phyloP scores from a whole-genome alignment of 2,797 vertebrate genomes.

The Atherinosoma microstoma region DNA sequence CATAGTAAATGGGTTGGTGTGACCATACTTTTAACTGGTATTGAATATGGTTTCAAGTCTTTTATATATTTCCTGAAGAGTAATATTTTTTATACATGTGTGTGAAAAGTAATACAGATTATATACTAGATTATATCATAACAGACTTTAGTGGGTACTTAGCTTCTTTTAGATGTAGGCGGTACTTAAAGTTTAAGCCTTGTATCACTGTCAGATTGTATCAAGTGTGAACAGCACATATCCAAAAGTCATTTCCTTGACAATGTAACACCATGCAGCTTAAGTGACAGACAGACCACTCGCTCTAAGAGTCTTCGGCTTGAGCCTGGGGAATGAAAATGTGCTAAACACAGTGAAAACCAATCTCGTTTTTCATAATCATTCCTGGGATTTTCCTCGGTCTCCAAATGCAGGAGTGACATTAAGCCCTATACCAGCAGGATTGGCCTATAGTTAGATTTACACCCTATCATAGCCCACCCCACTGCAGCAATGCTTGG shows the following conservation, averaged over 20 bases:
- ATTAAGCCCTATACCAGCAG: conserved; percentile 75
- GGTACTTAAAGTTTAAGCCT: conserved; percentile 49
- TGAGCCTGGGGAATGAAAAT: conserved; percentile 73
- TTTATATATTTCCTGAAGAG: background rate
- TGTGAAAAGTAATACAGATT: background rate
- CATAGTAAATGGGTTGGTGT: too few species aligned
- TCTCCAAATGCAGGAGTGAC: conserved; percentile 77
- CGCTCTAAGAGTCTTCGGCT: conserved; percentile 65
- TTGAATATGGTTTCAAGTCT: too few species aligned
- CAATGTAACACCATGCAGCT: conserved; percentile 66
- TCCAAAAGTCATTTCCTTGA: conserved; percentile 72
- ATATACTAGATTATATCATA: conserved; percentile 2
- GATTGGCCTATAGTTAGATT: conserved; percentile 73
- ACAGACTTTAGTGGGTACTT: conserved; percentile 30
- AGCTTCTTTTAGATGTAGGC: conserved; percentile 39
- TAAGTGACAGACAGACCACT: conserved; percentile 74
- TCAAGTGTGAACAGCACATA: conserved; percentile 64
- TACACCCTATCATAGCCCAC: conserved; percentile 63
- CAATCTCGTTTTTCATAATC: conserved; percentile 79
- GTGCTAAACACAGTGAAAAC: conserved; percentile 79
- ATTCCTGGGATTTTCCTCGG: conserved; percentile 75
- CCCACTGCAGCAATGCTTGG: conserved; percentile 55
- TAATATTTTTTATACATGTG: background rate
- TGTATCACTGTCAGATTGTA: conserved; percentile 69
- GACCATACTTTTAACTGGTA: too few species aligned